Evolutionary conservation across 1,140 invertebrate species (phyloP), one percentile per base, ranked within the genome.

Genomic region (Euglossa dilemma): DNA sequence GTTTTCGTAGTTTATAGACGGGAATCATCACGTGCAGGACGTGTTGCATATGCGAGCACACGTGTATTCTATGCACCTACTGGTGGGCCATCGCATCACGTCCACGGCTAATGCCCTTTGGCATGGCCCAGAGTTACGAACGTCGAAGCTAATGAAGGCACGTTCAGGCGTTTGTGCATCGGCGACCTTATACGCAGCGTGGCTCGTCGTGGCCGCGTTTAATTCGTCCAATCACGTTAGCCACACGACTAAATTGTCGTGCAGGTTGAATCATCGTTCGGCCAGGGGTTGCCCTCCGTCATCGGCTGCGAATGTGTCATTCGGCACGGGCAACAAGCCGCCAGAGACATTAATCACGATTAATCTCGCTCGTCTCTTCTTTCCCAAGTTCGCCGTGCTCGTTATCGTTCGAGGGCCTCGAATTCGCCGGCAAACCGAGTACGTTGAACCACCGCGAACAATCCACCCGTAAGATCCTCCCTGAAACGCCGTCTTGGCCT

Each of bases 181-280:
- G 83, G 16, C 82, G 82, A 83, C 85, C 86, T 87, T 84, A 84
- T 77, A 74, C 59, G 36, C 43, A 23, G 70, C 52, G n/a, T 23
- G 2, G 76, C 56, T 79, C 76, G 61, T 85, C 83, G 73, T 54
- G 80, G 61, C 54, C 63, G 56, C 70, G 87, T 82, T 89, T 89
- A 87, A 90, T 90, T 86, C 89, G 84, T 85, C 71, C 85, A 89
- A 89, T 91, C 76, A 83, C 84, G 74, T 90, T 87, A 89, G 79
- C 63, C 76, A 78, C 63, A 82, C 84, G 79, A 69, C 75, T 82
- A 78, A 82, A 85, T 75, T 80, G 70, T 82, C 85, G 80, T 71
- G 16, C 70, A 69, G 63, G 59, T 80, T 89, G 88, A 89, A 80
- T 90, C 83, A 90, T 90, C 81, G 54, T 69, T 85, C 76, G 72